These are phyloP conservation scores for Zoanthus sansibaricus DNA, from an alignment of 92 coral and sea anemone species.

Conservation along the genomic window DNA sequence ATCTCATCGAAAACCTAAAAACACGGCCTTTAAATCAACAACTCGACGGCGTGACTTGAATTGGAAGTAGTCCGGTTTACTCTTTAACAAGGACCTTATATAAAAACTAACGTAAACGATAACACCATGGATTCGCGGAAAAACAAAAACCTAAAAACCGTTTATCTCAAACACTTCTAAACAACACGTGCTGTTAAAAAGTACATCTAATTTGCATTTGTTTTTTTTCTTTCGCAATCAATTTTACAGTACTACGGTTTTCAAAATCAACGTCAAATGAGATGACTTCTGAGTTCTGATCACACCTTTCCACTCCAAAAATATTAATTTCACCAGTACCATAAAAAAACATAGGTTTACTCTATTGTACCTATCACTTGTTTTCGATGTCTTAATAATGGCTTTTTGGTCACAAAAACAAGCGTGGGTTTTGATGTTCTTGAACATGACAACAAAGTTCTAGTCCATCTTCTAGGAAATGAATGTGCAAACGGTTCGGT, in stretches of 20 bases:
- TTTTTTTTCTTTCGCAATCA: constrained; percentile 30
- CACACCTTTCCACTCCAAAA: background rate
- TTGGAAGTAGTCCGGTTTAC: no score
- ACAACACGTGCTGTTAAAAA: constrained; percentile 61
- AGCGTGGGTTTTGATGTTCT: constrained; percentile 10
- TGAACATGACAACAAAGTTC: constrained; percentile 43
- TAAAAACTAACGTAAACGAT: background rate
- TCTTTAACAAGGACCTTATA: background rate
- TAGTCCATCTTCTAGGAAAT: constrained; percentile 20
- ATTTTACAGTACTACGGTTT: constrained; percentile 4
- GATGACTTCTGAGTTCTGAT: constrained; percentile 39
- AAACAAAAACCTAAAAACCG: constrained; percentile 1
- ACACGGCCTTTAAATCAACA: background rate
- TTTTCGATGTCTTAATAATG: background rate
- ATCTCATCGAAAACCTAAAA: background rate
- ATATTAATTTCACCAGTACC: background rate
- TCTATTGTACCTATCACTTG: background rate
- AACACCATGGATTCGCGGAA: background rate
- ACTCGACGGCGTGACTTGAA: background rate
- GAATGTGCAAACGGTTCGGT: constrained; percentile 43
- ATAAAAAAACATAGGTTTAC: background rate
- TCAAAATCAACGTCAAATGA: background rate
- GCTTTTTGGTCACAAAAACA: constrained; percentile 7
- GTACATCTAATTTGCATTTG: constrained; percentile 46
- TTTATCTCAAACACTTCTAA: constrained; percentile 7